Evolutionary conservation across 2,888 invertebrate genomes (phyloP), one percentile per base, ranked within the genome.

Genomic region (Euclidia mi): DNA sequence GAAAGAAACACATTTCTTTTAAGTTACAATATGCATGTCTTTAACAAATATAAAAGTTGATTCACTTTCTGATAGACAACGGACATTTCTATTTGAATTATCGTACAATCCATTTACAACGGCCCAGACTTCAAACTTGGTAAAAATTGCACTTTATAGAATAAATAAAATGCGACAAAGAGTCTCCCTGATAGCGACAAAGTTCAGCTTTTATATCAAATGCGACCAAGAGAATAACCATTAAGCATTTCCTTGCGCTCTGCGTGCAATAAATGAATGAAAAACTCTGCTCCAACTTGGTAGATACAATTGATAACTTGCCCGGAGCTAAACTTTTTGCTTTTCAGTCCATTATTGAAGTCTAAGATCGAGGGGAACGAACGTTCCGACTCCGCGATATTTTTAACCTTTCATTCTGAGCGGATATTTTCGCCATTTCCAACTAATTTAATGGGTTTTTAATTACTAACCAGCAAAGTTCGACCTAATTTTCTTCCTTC

Each of bases 221-320:
- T 79, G 78, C 81, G 81, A 82, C 81, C 78, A 82, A 81, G 82
- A 87, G 83, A 87, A 89, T 88, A 88, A 87, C 87, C 89, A 89
- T 89, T 88, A 89, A 87, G 85, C 79, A 87, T 87, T 91, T 90
- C 86, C 86, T 84, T 79, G 79, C 73, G 81, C 74, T 84, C 83
- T 82, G 85, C 82, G 82, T 88, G 87, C 87, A 87, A 90, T 90
- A 91, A 92, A 91, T 88, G 88, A 87, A 88, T 88, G 84, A 88
- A 87, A 89, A 92, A 89, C 85, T 88, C 76, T 44, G 49, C 78
- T 79, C 67, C 78, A 86, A 89, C 85, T 89, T 81, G 63, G 72
- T 72, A 84, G 90, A 90, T 88, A 90, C 90, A 90, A 91, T 90
- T 91, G 90, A 90, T 90, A 92, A 91, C 87, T 89, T 79, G 89